phyloP scores from a whole-genome alignment of 2,113 vertebrate genomes.

The human region GRCh38 chr3:18873001-18873500 shows the following conservation, averaged over 20 bases:
- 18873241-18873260: neutral
- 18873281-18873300: neutral
- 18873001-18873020: neutral
- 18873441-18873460: constrained; percentile 33
- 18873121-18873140: neutral
- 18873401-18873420: neutral
- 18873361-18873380: neutral
- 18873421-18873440: constrained; percentile 17
- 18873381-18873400: neutral
- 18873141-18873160: neutral
- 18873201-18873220: neutral
- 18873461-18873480: neutral
- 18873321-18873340: neutral
- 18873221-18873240: neutral
- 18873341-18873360: neutral
- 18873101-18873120: neutral
- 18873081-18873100: neutral
- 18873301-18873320: neutral
- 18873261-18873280: neutral
- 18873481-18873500: neutral
- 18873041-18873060: neutral
- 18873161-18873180: neutral
- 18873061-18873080: neutral
- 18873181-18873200: neutral
- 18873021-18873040: neutral